Percentiles rank a stretch among this genome's conserved stretches.
phyloP scores from a whole-genome alignment of 2,113 vertebrate genomes.

The Indri indri region DNA sequence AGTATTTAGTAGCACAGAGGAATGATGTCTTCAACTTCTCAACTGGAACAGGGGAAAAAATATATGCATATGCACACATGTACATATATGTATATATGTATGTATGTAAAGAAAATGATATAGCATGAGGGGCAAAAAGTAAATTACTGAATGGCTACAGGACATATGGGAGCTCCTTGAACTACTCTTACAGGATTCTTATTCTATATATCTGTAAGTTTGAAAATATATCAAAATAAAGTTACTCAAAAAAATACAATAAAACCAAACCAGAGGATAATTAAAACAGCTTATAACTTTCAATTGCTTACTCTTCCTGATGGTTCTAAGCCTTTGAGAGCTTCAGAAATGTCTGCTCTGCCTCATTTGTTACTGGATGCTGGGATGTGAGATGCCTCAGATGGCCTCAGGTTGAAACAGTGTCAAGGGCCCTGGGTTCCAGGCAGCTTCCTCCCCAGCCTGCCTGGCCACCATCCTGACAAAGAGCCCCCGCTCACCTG shows the following conservation, averaged over 20 bases:
- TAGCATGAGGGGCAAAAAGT: not conserved
- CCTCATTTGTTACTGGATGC: not conserved
- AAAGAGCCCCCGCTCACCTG: slow-evolving; percentile 83
- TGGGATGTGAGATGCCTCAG: not conserved
- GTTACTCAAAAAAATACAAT: not conserved
- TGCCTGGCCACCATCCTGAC: not conserved
- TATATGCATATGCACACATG: not conserved
- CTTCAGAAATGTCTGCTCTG: not conserved
- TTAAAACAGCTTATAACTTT: not conserved
- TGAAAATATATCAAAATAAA: not conserved
- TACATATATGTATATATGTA: not conserved
- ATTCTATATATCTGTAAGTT: not conserved
- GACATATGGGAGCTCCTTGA: not conserved
- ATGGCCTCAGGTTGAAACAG: not conserved
- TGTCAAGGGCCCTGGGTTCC: not conserved
- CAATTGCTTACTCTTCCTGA: not conserved
- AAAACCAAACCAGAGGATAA: not conserved
- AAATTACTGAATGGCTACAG: not conserved
- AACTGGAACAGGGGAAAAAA: not conserved
- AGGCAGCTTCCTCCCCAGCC: not conserved
- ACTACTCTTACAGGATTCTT: not conserved
- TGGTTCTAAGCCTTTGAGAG: not conserved
- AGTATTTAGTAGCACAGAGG: not conserved
- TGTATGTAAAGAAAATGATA: not conserved
- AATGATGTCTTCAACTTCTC: not conserved